Evolutionary conservation across 2,113 vertebrate species (phyloP), one percentile per base, ranked within the genome.

Genomic region (Amazona guildingii): DNA sequence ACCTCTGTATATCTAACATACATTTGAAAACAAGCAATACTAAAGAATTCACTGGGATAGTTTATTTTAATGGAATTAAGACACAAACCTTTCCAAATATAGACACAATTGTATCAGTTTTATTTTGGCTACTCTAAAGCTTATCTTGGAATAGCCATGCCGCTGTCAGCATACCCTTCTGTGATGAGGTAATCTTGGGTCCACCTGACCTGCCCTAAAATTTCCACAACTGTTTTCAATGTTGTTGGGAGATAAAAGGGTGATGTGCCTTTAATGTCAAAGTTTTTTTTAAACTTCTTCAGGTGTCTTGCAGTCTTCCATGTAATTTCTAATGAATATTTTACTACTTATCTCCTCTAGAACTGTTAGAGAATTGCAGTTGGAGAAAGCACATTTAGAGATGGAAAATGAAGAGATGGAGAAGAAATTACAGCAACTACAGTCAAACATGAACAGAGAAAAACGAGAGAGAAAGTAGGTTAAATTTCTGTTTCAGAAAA

Each of bases 381-480:
- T 98, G 97, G 98, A 99, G 90, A 99, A 98, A 24, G 84, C 87
- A 14, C 98, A 97, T 70, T 96, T 99, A 94, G 98, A 98, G 94
- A 75, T 95, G 81, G 98, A 99, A 83, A 99, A 98, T 91, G 96
- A 95, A 70, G 98, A 98, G 67, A 97, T 99, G 97, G 99, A 99
- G 97, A 97, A 97, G 91, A 98, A 98, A 83, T 97, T 99, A 57
- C 96, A 84, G 70, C 97, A 98, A 73, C 98, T 99, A 33, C 98
- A 98, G 70, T 97, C 97, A 69, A 96, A 91, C 87, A 98, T 98
- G 98, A 98, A 94, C 79, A 98, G 96, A 95, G 98, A 99, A 95
- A 99, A 99, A 88, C 96, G 98, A 88, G 98, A 99, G 94, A 98
- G 98, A 94, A 97, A 95, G 99, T 99, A 95, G 94, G 99, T 98